Conservation (phyloP, 2,113 vertebrate genomes). For the Callospermophilus lateralis region DNA sequence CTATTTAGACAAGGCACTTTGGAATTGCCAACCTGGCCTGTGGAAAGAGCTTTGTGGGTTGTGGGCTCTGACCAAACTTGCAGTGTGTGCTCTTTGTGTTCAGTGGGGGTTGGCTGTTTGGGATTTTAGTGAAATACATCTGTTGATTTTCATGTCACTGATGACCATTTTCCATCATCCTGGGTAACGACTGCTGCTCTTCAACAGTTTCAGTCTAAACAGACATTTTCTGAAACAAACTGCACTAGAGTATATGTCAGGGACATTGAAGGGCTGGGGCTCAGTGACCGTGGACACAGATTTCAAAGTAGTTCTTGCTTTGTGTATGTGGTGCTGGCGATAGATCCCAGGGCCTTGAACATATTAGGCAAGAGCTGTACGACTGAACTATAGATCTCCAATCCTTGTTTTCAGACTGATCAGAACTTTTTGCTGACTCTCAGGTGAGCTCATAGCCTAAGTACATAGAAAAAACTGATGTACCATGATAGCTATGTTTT, state of each 20-base stretch:
- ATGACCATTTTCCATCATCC: background rate
- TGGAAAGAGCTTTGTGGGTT: conserved; percentile 36
- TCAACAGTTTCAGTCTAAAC: background rate
- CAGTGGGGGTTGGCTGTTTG: background rate
- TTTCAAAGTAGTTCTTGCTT: background rate
- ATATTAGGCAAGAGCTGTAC: background rate
- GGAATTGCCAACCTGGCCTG: background rate
- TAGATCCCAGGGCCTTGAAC: background rate
- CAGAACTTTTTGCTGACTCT: background rate
- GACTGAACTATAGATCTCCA: background rate
- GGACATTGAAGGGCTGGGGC: background rate
- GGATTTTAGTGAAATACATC: background rate
- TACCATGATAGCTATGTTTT: background rate
- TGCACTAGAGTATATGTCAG: background rate
- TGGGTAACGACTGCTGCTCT: background rate
- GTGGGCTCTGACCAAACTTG: conserved; percentile 69
- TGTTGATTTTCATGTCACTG: background rate
- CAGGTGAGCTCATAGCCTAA: background rate
- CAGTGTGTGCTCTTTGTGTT: background rate
- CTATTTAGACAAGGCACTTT: background rate
- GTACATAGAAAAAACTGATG: background rate
- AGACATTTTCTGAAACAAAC: background rate
- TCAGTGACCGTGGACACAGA: background rate
- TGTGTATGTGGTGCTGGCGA: background rate
- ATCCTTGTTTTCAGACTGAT: background rate